These are phyloP conservation scores for Triplophysa tibetana DNA, from an alignment of 2,113 vertebrate species.

Conservation along the genomic window DNA sequence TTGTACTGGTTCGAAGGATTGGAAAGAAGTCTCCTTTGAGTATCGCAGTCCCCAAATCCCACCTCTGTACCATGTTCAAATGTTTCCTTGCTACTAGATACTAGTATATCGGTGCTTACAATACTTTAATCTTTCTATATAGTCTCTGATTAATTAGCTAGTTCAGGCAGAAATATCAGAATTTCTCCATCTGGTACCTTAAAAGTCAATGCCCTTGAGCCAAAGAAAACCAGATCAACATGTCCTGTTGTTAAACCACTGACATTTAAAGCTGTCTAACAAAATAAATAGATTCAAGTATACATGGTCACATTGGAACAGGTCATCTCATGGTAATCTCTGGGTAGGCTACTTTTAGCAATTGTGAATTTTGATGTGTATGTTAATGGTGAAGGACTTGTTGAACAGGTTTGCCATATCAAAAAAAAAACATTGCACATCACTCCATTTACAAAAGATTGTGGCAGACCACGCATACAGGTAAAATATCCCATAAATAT, in stretches of 20 bases:
- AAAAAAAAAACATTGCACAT: too few relatives aligned
- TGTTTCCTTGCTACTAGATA: not conserved
- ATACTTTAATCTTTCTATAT: not conserved
- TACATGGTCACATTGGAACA: conserved; percentile 2
- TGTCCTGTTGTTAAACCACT: conserved; percentile 25
- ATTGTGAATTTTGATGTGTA: not conserved
- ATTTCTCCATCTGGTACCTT: not conserved
- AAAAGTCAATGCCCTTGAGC: not conserved
- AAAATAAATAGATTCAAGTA: conserved; percentile 10
- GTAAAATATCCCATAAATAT: not conserved
- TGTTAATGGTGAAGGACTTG: not conserved
- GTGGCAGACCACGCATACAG: conserved; percentile 4
- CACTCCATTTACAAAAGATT: not conserved
- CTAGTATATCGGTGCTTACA: not conserved
- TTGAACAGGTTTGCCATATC: too few relatives aligned
- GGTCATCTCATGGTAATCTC: not conserved
- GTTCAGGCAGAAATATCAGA: not conserved
- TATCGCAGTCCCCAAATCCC: conserved; percentile 16
- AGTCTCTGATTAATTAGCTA: not conserved
- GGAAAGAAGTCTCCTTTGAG: conserved; percentile 23
- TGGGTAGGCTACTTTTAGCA: not conserved
- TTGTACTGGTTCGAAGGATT: not conserved
- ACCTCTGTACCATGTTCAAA: conserved; percentile 11
- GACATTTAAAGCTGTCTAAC: conserved; percentile 26
- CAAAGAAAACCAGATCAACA: conserved; percentile 16